Base-by-base conservation (phyloP, 2,113 vertebrate species). In the Thomomys bottae region DNA sequence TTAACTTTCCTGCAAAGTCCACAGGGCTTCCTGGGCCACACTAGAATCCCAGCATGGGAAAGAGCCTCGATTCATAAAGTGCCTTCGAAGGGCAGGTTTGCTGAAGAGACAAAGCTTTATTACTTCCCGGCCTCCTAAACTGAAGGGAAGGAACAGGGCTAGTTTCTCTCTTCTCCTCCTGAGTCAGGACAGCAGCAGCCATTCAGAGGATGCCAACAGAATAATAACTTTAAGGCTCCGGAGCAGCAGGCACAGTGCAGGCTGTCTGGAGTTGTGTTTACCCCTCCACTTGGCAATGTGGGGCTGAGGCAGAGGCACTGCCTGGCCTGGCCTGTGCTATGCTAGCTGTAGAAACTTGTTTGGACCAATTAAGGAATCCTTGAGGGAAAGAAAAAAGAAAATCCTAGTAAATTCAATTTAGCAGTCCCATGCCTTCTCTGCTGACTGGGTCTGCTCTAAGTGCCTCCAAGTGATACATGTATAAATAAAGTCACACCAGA, bases 281-380 rank as follows among this genome's bases (percentile, higher is more conserved):
- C 11, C 28, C 70, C 85, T 66, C 40, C 32, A 54, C 68, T 66
- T n/a, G 36, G 75, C 12, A 21, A 12, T 1, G 30, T 84, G 49
- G 15, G 12, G 45, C 66, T 20, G 5, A 0, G 11, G 32, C 20
- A 40, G 9, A 71, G 49, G n/a, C 57, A 9, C n/a, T 67, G 82
- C 28, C 68, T 30, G 38, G 80, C 38, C 68, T 26, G 42, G 79
- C 36, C 75, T 70, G 45, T 71, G 84, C 28, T 20, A 71, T 61
- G n/a, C 2, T 40, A 66, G 40, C 42, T 79, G 34, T 54, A 87
- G 70, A 92, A 81, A 93, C 17, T 87, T 72, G 68, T 73, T 88
- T 80, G 40, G 73, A 72, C 71, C 86, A 95, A 78, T 95, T 84
- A 95, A 63, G 49, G 57, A 72, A 90, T 94, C 72, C 80, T 91